phyloP scores from a whole-genome alignment of 2,797 vertebrate species.

The Acropternis orthonyx region DNA sequence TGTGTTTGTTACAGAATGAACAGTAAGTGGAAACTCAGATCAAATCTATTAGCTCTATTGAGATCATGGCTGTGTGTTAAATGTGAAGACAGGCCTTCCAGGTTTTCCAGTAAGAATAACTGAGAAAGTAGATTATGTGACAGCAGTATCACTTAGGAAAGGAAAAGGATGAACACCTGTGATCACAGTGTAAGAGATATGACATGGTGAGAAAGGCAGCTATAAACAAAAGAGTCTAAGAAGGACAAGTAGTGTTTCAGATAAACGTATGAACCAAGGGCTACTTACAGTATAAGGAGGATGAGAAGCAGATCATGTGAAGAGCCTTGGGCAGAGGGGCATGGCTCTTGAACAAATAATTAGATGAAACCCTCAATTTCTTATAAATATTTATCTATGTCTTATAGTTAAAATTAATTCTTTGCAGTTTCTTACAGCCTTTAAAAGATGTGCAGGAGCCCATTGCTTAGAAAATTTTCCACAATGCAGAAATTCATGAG shows the following conservation, averaged over 20 bases:
- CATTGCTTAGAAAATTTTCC: background rate
- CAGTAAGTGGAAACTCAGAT: constrained; percentile 15
- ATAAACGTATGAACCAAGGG: background rate
- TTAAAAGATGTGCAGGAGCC: background rate
- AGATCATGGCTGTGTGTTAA: background rate
- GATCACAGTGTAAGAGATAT: background rate
- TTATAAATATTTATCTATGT: background rate
- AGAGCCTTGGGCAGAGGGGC: background rate
- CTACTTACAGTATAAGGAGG: background rate
- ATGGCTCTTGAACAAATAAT: background rate
- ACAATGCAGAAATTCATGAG: background rate
- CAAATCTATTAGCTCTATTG: background rate
- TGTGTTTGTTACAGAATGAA: constrained; percentile 27
- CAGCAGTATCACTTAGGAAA: constrained; percentile 27
- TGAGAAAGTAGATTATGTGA: constrained; percentile 29
- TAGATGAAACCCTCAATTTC: background rate
- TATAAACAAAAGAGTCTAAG: background rate
- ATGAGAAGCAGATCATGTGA: background rate
- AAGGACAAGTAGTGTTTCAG: background rate
- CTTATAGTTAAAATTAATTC: background rate
- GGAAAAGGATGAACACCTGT: constrained; percentile 8
- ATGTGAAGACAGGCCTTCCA: background rate
- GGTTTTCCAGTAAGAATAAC: background rate
- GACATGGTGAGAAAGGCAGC: background rate
- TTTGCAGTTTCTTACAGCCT: background rate